A percentile compares a stretch with the other conserved stretches of the same genome.
Evolutionary conservation across 2,113 vertebrate species (phyloP).

Genomic region (Megatriorchis doriae): DNA sequence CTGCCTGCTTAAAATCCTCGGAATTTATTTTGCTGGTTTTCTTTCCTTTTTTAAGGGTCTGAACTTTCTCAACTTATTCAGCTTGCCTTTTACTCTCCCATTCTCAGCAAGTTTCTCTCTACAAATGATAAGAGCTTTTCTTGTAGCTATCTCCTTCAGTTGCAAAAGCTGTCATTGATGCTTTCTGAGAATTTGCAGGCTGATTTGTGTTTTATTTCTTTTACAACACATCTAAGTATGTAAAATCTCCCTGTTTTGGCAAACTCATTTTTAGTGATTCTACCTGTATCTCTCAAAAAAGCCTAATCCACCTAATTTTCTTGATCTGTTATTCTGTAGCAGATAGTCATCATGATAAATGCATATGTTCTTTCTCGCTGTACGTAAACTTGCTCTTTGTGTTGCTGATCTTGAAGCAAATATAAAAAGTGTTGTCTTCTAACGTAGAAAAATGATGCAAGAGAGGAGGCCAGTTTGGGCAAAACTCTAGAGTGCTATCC

Average conservation of each 20-base stretch:
- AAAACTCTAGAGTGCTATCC: constrained; percentile 12
- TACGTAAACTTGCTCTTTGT: constrained; percentile 40
- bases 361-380: not conserved
- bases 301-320: not conserved
- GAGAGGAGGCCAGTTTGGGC: not conserved
- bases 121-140: not conserved
- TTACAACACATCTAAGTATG: not conserved
- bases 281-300: not conserved
- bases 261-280: not conserved
- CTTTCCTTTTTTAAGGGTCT: not conserved
- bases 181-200: not conserved
- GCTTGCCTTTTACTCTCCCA: not conserved
- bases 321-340: not conserved
- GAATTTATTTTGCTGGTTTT: not conserved
- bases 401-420: constrained; percentile 36
- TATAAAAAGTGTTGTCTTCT: constrained; percentile 11
- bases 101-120: not conserved
- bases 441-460: constrained; percentile 46
- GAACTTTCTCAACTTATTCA: not conserved
- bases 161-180: not conserved
- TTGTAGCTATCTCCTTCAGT: not conserved
- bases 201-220: not conserved
- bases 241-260: not conserved
- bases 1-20: not conserved
- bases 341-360: constrained; percentile 32